Percentiles rank a stretch among this genome's conserved stretches.
Evolutionary conservation across 2,113 vertebrate species (phyloP).

Genomic region (Archilochus colubris): DNA sequence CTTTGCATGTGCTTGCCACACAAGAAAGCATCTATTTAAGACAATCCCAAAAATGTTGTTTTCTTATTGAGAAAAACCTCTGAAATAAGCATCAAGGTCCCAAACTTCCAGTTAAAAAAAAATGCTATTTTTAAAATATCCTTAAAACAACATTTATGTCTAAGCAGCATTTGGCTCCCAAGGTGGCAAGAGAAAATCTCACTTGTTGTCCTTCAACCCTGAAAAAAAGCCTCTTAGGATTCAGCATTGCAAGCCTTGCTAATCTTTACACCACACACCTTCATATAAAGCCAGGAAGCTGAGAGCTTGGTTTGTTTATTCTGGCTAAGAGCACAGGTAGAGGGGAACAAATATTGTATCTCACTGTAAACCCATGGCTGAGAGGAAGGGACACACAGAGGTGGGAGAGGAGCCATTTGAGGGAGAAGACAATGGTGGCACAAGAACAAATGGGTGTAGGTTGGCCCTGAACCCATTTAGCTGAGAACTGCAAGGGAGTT

Average conservation of each 20-base stretch:
- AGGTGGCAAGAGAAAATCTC: not conserved
- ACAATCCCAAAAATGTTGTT: not conserved
- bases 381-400: not conserved
- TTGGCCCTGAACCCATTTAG: not conserved
- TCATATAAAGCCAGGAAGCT: not conserved
- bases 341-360: not conserved
- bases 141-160: not conserved
- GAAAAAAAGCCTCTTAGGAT: not conserved
- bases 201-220: not conserved
- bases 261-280: not conserved
- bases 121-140: not conserved
- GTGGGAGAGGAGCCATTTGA: not conserved
- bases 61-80: not conserved
- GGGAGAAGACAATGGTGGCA: not conserved
- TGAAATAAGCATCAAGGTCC: not conserved
- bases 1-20: not conserved
- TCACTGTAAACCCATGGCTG: rapidly evolving
- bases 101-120: not conserved
- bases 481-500: not conserved
- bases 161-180: not conserved
- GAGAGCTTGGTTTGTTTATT: not conserved
- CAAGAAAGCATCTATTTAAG: not conserved
- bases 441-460: not conserved
- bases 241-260: not conserved
- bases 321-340: not conserved